Evolutionary conservation across 2,797 vertebrate species (phyloP).

Genomic region (Vespertilio murinus): DNA sequence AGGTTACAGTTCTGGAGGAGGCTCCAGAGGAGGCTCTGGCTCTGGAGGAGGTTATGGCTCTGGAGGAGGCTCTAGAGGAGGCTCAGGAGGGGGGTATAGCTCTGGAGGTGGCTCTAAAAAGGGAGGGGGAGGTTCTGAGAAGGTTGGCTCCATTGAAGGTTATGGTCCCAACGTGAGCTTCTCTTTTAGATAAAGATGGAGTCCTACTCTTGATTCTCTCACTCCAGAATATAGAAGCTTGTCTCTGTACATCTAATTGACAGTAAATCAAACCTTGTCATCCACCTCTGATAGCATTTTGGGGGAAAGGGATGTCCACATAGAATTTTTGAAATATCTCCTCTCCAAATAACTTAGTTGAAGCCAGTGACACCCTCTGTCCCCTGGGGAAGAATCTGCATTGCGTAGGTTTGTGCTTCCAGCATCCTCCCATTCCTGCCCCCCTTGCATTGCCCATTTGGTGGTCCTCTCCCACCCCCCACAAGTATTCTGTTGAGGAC

Average conservation of each 20-base stretch:
- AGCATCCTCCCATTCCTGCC: background rate
- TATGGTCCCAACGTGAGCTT: conserved; percentile 11
- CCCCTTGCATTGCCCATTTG: background rate
- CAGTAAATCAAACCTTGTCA: background rate
- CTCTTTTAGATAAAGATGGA: conserved; percentile 68
- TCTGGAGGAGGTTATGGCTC: background rate
- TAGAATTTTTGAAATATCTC: conserved; percentile 31
- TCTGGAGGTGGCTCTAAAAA: background rate
- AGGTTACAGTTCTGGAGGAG: background rate
- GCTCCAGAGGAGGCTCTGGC: background rate
- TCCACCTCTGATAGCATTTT: background rate
- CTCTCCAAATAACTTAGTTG: background rate
- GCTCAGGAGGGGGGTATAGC: background rate
- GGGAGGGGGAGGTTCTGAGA: background rate
- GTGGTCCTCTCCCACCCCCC: background rate
- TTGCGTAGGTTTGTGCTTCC: background rate
- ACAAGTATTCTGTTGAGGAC: background rate
- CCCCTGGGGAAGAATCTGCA: background rate
- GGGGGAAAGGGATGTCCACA: background rate
- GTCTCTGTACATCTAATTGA: conserved; percentile 7
- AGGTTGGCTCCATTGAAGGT: background rate
- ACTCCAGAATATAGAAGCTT: conserved; percentile 47
- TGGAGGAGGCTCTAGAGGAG: background rate
- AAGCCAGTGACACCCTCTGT: background rate
- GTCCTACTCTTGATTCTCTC: background rate